Conservation (phyloP, 2,888 invertebrate species). For the Pandemis cinnamomeana region DNA sequence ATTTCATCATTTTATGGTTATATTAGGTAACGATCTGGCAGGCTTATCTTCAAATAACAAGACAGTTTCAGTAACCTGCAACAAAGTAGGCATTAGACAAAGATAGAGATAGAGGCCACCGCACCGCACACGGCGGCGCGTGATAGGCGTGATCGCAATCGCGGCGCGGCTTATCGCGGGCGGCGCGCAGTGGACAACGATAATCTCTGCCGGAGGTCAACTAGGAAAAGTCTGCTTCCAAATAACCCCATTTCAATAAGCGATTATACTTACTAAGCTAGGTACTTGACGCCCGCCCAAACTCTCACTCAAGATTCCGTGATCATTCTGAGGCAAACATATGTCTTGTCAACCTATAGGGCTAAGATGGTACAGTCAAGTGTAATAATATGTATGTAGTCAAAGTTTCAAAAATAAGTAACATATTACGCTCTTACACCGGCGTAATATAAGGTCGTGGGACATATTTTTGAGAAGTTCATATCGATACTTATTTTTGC, state of each 20-base stretch:
- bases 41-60: constrained; percentile 51
- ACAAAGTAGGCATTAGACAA: constrained; percentile 35
- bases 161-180: not conserved
- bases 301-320: too few relatives aligned
- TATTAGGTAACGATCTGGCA: constrained; percentile 47
- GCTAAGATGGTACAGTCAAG: too few relatives aligned
- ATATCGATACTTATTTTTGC: too few relatives aligned
- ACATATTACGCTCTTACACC: too few relatives aligned
- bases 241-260: not conserved
- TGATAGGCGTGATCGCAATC: not conserved
- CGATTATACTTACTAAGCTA: too few relatives aligned
- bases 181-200: not conserved
- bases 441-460: too few relatives aligned
- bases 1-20: constrained; percentile 63
- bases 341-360: too few relatives aligned
- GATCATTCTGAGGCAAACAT: too few relatives aligned
- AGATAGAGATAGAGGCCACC: not conserved
- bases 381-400: too few relatives aligned
- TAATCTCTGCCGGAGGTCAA: not conserved
- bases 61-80: constrained; percentile 55
- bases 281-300: too few relatives aligned
- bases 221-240: not conserved
- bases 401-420: too few relatives aligned
- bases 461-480: too few relatives aligned
- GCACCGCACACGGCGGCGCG: not conserved